Evolutionary conservation across 2,113 vertebrate species (phyloP).

Genomic region (Casuarius casuarius): DNA sequence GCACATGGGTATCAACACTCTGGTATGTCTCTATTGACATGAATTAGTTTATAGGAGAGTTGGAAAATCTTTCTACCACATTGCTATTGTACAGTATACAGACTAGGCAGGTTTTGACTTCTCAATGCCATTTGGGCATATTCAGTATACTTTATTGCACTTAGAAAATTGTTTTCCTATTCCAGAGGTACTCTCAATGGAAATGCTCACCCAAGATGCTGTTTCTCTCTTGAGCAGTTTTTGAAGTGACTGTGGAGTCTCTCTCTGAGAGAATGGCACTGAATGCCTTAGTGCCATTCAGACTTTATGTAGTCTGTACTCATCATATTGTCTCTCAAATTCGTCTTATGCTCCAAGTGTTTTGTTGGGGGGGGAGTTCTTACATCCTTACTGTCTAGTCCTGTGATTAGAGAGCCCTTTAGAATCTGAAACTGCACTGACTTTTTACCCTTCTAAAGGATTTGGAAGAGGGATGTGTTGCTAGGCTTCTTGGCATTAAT

Average conservation of each 20-base stretch:
- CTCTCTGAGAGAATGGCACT: too few species aligned
- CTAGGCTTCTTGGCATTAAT: background rate
- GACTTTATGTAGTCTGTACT: background rate
- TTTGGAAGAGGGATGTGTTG: background rate
- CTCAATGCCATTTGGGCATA: rapidly evolving
- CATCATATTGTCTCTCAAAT: background rate
- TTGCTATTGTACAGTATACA: rapidly evolving
- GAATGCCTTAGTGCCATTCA: background rate
- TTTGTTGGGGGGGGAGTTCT: background rate
- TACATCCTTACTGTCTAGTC: background rate
- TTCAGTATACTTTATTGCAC: background rate
- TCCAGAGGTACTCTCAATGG: background rate
- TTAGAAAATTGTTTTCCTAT: background rate
- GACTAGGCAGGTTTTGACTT: background rate
- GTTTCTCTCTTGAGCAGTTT: background rate
- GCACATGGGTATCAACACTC: background rate
- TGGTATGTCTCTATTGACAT: background rate
- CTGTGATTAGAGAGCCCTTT: background rate
- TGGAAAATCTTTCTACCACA: background rate
- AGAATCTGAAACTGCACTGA: background rate
- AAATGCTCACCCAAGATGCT: background rate
- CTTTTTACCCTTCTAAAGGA: background rate
- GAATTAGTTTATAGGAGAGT: background rate
- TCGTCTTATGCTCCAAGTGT: background rate
- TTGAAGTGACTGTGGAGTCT: background rate